phyloP scores from a whole-genome alignment of 2,888 invertebrate genomes.

The Oscheius sp. region DNA sequence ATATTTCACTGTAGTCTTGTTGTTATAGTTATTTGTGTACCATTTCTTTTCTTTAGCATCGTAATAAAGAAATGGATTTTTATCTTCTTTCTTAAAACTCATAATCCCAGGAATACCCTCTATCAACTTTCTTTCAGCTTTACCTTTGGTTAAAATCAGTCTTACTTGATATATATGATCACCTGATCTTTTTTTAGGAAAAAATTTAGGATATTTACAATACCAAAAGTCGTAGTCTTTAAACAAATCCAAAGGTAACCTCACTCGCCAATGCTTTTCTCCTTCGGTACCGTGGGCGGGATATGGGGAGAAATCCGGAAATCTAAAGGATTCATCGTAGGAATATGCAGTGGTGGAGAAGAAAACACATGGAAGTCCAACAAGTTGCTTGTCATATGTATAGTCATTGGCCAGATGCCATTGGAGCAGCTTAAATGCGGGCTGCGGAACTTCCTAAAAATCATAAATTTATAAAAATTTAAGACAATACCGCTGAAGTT shows the following conservation, averaged over 20 bases:
- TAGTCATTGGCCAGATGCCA: conserved; percentile 19
- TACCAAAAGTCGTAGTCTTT: conserved; percentile 22
- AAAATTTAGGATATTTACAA: not conserved
- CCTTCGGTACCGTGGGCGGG: not conserved
- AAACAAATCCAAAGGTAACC: conserved; percentile 6
- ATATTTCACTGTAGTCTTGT: too few species aligned
- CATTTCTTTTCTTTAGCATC: not conserved
- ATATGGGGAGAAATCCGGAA: conserved; percentile 1
- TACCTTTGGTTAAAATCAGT: conserved; percentile 15
- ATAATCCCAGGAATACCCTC: conserved; percentile 25
- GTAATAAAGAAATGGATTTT: conserved; percentile 20
- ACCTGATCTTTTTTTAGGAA: too few species aligned
- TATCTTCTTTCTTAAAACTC: too few species aligned
- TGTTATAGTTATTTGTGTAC: conserved; percentile 23
- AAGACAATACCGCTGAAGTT: too few species aligned
- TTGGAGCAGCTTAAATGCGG: not conserved
- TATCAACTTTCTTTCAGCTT: conserved; percentile 6
- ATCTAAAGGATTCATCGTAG: not conserved
- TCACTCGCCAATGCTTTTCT: conserved; percentile 4
- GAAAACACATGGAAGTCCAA: conserved; percentile 33
- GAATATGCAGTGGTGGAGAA: conserved; percentile 17
- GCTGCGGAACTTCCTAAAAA: too few species aligned
- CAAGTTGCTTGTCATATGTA: too few species aligned
- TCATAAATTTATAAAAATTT: too few species aligned
- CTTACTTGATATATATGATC: conserved; percentile 6